phyloP scores from a whole-genome alignment of 2,797 vertebrate species.

The Rhincodon typus region DNA sequence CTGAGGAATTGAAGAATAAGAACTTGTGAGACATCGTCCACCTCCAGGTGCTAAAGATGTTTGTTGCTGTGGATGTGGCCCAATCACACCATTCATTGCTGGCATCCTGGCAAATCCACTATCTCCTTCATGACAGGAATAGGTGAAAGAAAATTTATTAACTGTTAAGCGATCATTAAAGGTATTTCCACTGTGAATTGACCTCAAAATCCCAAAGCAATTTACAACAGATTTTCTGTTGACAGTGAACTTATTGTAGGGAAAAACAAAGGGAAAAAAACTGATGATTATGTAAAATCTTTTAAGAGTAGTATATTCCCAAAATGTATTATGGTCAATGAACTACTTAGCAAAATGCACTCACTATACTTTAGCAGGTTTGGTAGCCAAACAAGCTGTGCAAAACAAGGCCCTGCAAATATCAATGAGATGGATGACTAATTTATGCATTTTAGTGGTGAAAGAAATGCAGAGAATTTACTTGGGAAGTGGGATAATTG shows the following conservation, averaged over 20 bases:
- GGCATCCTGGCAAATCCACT: slow-evolving; percentile 82
- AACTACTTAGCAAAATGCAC: background rate
- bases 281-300: no score
- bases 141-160: background rate
- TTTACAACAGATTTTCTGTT: background rate
- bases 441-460: background rate
- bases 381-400: background rate
- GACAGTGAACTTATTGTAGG: background rate
- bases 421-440: background rate
- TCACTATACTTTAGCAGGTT: background rate
- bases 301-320: no score
- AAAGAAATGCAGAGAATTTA: background rate
- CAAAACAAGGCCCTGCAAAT: background rate
- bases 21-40: slow-evolving; percentile 66
- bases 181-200: background rate
- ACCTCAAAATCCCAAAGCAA: background rate
- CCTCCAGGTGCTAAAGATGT: slow-evolving; percentile 65
- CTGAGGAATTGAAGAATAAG: slow-evolving; percentile 75
- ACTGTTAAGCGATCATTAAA: background rate
- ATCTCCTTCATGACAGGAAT: slow-evolving; percentile 59
- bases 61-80: slow-evolving; percentile 72
- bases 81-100: slow-evolving; percentile 88
- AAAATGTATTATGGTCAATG: background rate
- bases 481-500: background rate
- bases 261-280: background rate